These are phyloP conservation scores for Zaprionus davidi DNA, from an alignment of 1,140 invertebrate genomes.

Conservation along the genomic window DNA sequence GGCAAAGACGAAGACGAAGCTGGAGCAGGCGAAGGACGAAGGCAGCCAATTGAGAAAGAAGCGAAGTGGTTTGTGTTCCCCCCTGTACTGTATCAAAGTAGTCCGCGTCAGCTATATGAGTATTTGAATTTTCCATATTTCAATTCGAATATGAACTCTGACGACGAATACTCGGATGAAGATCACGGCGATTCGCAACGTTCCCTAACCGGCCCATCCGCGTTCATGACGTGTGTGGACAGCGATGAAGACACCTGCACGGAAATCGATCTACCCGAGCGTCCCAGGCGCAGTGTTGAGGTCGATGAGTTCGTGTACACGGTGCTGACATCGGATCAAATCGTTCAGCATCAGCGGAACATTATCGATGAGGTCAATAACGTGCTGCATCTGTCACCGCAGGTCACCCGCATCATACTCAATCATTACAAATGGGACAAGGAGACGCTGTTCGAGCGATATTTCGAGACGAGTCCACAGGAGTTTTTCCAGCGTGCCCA, in stretches of 20 bases:
- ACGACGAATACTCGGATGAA: constrained; percentile 91
- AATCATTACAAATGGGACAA: constrained; percentile 99
- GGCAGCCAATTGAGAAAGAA: background rate
- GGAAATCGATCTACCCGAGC: constrained; percentile 90
- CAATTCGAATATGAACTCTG: constrained; percentile 90
- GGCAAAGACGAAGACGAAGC: too few species aligned
- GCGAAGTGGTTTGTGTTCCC: constrained; percentile 11
- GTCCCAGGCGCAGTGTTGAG: constrained; percentile 88
- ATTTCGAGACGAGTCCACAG: constrained; percentile 97
- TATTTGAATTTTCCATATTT: constrained; percentile 31
- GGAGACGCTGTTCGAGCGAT: constrained; percentile 98
- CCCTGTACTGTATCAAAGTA: constrained; percentile 31
- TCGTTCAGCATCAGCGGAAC: constrained; percentile 98
- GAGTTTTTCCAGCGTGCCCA: constrained; percentile 96
- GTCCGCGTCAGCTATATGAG: constrained; percentile 33
- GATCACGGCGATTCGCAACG: constrained; percentile 95
- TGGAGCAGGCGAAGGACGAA: background rate
- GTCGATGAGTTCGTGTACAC: constrained; percentile 95
- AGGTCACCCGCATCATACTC: constrained; percentile 95
- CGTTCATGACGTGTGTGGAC: constrained; percentile 93
- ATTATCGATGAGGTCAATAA: constrained; percentile 97
- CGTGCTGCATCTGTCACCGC: constrained; percentile 94
- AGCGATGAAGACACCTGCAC: constrained; percentile 92
- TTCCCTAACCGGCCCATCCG: constrained; percentile 50
- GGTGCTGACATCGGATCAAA: constrained; percentile 96